phyloP scores from a whole-genome alignment of 2,888 invertebrate genomes.

The Balanococcus diminutus region DNA sequence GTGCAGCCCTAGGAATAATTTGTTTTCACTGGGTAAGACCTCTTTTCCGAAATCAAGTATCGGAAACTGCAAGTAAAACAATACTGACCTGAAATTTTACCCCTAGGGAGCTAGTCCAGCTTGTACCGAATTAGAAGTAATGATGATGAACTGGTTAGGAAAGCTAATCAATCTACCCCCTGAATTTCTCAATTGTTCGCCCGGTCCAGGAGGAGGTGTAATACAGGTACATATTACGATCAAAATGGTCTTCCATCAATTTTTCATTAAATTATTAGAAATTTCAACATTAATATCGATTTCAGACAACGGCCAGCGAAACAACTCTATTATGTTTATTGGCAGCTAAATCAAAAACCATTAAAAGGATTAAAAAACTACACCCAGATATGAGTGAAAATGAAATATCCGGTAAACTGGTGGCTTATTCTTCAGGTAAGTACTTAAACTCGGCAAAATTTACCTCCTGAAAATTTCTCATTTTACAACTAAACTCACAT shows the following conservation, averaged over 20 bases:
- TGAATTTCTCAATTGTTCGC: conserved; percentile 77
- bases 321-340: conserved; percentile 82
- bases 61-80: too few species aligned
- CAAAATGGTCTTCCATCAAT: not conserved
- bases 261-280: not conserved
- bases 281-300: not conserved
- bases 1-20: conserved; percentile 81
- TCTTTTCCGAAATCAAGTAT: too few species aligned
- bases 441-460: not conserved
- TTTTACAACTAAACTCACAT: not conserved
- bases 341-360: conserved; percentile 75
- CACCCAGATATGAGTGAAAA: conserved; percentile 70
- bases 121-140: conserved; percentile 89
- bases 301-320: conserved; percentile 87
- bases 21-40: conserved; percentile 88
- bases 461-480: not conserved
- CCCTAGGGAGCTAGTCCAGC: conserved; percentile 84
- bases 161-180: conserved; percentile 82
- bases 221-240: conserved; percentile 83
- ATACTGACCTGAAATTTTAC: too few species aligned
- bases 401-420: conserved; percentile 71
- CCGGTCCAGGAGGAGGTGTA: conserved; percentile 82
- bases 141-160: conserved; percentile 92
- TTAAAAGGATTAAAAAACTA: conserved; percentile 65
- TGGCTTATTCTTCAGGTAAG: conserved; percentile 78